Percentiles rank a stretch among this genome's conserved stretches.
Evolutionary conservation across 1,140 invertebrate genomes (phyloP).

Genomic region (Panagrolaimus sp.): DNA sequence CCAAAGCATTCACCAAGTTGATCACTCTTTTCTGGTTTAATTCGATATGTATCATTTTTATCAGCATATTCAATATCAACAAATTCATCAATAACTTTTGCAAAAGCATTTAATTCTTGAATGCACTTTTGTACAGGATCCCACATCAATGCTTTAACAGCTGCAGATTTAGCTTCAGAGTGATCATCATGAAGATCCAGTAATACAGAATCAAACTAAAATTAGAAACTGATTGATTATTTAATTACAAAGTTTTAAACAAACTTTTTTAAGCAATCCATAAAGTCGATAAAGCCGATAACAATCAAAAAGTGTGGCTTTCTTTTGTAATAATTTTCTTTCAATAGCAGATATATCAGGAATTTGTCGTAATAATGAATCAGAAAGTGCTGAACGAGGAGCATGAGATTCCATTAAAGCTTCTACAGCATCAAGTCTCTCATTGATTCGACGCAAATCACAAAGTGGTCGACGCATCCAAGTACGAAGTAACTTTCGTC

Average conservation of each 20-base stretch:
- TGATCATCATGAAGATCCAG: slow-evolving; percentile 59
- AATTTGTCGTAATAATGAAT: slow-evolving; percentile 73
- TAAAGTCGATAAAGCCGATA: slow-evolving; percentile 62
- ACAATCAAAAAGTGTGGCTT: slow-evolving; percentile 65
- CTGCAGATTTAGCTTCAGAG: slow-evolving; percentile 56
- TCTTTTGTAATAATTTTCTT: slow-evolving; percentile 73
- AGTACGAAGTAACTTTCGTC: slow-evolving; percentile 17
- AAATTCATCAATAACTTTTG: slow-evolving; percentile 80
- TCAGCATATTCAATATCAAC: slow-evolving; percentile 78
- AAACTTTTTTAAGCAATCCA: slow-evolving; percentile 59
- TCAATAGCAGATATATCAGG: slow-evolving; percentile 79
- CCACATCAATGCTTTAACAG: slow-evolving; percentile 68
- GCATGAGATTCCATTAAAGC: slow-evolving; percentile 68
- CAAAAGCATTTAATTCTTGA: slow-evolving; percentile 74
- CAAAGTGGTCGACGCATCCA: slow-evolving; percentile 39
- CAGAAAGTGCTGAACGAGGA: slow-evolving; percentile 68
- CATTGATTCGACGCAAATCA: slow-evolving; percentile 60
- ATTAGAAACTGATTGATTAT: too few relatives aligned
- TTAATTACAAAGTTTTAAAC: too few relatives aligned
- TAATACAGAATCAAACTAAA: slow-evolving; percentile 59
- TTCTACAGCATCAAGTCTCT: slow-evolving; percentile 82
- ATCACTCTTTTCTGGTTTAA: slow-evolving; percentile 80
- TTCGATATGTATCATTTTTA: slow-evolving; percentile 74
- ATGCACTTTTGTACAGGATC: slow-evolving; percentile 67
- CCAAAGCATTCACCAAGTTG: slow-evolving; percentile 63